A percentile compares a stretch with the other conserved stretches of the same genome.
Conservation (phyloP, 2,888 invertebrate genomes). For the Calliopum simillimum region DNA sequence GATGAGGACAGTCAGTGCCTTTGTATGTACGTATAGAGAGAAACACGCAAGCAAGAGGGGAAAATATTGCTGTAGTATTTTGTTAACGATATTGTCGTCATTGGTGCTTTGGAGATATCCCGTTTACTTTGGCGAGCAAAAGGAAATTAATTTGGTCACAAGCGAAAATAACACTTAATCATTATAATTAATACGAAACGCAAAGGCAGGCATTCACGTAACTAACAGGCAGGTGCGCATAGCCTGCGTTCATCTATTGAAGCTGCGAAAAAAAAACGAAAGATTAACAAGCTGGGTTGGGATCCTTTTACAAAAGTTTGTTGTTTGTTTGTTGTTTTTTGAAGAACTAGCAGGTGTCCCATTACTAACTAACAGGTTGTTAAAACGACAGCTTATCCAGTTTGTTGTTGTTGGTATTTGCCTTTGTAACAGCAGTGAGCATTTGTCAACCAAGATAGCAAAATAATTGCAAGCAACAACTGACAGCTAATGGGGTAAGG, state of each 20-base stretch:
- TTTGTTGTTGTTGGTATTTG: no score
- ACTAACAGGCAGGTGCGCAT: no score
- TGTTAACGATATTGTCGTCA: constrained; percentile 21
- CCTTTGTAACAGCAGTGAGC: no score
- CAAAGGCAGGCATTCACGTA: not conserved
- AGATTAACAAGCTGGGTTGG: no score
- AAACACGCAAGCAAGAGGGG: not conserved
- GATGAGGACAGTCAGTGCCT: no score
- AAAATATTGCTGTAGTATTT: constrained; percentile 7
- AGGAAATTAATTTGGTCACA: constrained; percentile 40
- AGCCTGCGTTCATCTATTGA: no score
- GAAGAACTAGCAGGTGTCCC: constrained; percentile 10
- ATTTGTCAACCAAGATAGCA: constrained; percentile 1
- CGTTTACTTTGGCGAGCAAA: not conserved
- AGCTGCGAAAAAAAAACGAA: no score
- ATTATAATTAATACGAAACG: constrained; percentile 37
- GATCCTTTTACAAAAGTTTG: no score
- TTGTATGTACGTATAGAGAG: not conserved
- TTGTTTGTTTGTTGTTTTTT: no score
- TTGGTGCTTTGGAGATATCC: not conserved
- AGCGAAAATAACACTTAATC: constrained; percentile 40
- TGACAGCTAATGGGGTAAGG: not conserved
- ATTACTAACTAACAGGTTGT: constrained; percentile 16
- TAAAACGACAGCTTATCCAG: not conserved
- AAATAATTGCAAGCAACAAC: constrained; percentile 17